These are phyloP conservation scores for Micronisus gabar DNA, from an alignment of 2,113 vertebrate genomes.

Conservation along the genomic window DNA sequence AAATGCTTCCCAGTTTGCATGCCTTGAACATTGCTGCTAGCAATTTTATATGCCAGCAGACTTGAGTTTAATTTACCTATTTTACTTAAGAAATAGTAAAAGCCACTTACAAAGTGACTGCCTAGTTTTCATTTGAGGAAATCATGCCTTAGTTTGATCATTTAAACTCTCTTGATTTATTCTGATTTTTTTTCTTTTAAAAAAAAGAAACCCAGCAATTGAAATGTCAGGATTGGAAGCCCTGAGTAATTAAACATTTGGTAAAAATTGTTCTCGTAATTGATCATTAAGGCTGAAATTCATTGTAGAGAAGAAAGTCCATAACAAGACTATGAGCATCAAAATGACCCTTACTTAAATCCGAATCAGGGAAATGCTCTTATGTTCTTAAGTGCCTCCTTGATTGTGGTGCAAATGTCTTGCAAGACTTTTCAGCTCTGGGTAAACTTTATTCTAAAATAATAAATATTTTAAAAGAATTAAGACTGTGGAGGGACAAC, in stretches of 20 bases:
- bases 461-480: slow-evolving; percentile 1
- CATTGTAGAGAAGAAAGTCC: not conserved
- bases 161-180: slow-evolving; percentile 45
- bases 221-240: slow-evolving; percentile 72
- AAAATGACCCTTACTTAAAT: not conserved
- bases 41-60: slow-evolving; percentile 79
- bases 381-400: not conserved
- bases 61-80: slow-evolving; percentile 77
- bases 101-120: slow-evolving; percentile 83
- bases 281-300: slow-evolving; percentile 11
- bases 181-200: not conserved
- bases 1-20: slow-evolving; percentile 80
- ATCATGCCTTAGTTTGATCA: slow-evolving; percentile 40
- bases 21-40: slow-evolving; percentile 81
- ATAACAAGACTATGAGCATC: not conserved
- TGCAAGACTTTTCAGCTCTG: not conserved
- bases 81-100: slow-evolving; percentile 76
- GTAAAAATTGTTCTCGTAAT: slow-evolving; percentile 62
- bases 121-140: slow-evolving; percentile 66
- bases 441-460: not conserved
- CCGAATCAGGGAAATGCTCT: not conserved
- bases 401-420: not conserved
- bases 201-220: slow-evolving; percentile 4
- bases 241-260: slow-evolving; percentile 73
- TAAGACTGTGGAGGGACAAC: not conserved